Evolutionary conservation across 2,888 invertebrate genomes (phyloP).

Genomic region (Epirrhoe alternata): DNA sequence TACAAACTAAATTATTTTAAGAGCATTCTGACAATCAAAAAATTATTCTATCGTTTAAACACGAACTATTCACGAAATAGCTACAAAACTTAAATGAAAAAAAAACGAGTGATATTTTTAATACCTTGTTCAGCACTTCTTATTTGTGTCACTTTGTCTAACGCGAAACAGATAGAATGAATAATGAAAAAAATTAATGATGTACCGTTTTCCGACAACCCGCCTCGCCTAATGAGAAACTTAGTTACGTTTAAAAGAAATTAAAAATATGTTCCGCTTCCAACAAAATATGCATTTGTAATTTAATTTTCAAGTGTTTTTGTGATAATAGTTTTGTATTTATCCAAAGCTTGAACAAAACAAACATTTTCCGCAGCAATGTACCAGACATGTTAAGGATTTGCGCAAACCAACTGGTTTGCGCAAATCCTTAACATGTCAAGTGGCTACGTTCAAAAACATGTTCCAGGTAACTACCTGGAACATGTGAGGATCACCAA

Average conservation of each 20-base stretch:
- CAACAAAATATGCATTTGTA: constrained; percentile 1
- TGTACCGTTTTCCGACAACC: constrained; percentile 40
- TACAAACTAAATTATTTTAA: no score
- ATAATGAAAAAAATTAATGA: constrained; percentile 47
- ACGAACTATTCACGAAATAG: no score
- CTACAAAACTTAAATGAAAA: no score
- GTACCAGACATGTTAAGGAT: background rate
- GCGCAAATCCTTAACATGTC: no score
- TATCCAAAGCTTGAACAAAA: no score
- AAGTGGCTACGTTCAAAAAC: no score
- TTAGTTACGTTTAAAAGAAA: constrained; percentile 45
- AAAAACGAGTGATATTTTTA: background rate
- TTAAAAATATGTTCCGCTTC: constrained; percentile 37
- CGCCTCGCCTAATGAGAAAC: constrained; percentile 51
- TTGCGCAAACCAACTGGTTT: background rate
- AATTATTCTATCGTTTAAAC: no score
- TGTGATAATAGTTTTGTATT: background rate
- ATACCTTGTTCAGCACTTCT: background rate
- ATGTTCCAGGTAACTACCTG: background rate
- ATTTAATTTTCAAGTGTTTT: background rate
- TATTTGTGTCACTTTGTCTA: constrained; percentile 17
- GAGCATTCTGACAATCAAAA: no score
- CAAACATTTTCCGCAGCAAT: no score
- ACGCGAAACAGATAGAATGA: constrained; percentile 32
- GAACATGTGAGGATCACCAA: background rate